Evolutionary conservation across 2,888 invertebrate genomes (phyloP), one percentile per base, ranked within the genome.

Genomic region (Dynastes maya): DNA sequence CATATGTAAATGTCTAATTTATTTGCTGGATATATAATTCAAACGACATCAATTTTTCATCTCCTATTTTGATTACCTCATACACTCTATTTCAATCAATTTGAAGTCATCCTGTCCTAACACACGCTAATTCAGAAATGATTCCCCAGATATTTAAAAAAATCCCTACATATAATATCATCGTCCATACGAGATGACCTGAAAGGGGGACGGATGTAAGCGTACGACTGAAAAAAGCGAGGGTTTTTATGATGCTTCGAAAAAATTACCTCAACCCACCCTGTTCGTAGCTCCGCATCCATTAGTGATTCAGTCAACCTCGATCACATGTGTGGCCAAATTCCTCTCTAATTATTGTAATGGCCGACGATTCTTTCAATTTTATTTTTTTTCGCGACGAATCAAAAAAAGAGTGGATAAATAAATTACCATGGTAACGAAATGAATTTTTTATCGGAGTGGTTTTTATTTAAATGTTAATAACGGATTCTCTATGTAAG

Each of bases 301-400:
- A 86, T 86, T 86, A 86, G 85, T 84, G 85, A 86, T 86, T 86
- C 86, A 86, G 86, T 86, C 86, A 86, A 86, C 86, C 86, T 84
- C 86, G 86, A 86, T 86, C 86, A 85, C 86, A 86, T 85, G 13
- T 55, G 83, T 85, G 85, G 85, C 82, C 84, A 83, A 86, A 86
- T 86, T 86, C 84, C 84, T 83, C 86, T 85, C 85, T 87, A 86
- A 87, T 87, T 86, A 86, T 86, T 85, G 86, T 86, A 86, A 87
- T 86, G 86, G 86, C 86, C 85, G 86, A 85, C 85, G 86, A 86
- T 86, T 86, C 84, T 83, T 86, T 81, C 84, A 85, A 86, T 86
- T 86, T 87, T 86, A 85, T 85, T 86, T 85, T 86, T 86, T 45
- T 45, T 32, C 11, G 84, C 84, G 84, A 86, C 84, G 83, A 80